Evolutionary conservation across 2,797 vertebrate species (phyloP), one percentile per base, ranked within the genome.

Genomic region (Brachyrhaphis roseni): DNA sequence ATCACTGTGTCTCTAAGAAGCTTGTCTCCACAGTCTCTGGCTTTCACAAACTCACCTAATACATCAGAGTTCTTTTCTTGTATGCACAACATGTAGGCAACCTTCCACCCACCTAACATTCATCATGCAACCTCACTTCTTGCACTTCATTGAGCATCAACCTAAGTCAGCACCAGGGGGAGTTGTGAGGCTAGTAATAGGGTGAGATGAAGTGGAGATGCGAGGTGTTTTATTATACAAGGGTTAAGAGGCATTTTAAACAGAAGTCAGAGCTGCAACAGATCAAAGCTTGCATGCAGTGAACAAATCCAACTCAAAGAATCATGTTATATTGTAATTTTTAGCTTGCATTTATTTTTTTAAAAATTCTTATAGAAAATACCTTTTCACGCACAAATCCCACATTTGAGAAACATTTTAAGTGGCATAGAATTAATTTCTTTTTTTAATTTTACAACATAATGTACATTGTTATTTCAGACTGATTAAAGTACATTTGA

Each of bases 101-200:
- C 74, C 76, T 64, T 85, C 80, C 83, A 74, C 82, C 71, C 55
- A 77, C 62, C 43, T 18, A 70, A 77, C 82, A 85, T 80, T 78
- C 76, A 85, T 70, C 74, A 46, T 34, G 45, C 79, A 88, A 78
- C 76, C 77, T 78, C 76, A 79, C 74, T 72, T 12, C 76, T 72
- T 77, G 81, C 83, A 85, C 81, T 86, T 84, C 78, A 83, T 83
- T 71, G 82, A 87, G 80, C 82, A 85, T 89, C 84, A 82, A 86
- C 85, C 86, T 87, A 86, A 82, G 84, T 91, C 86, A 92, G 91
- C 94, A 92, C 91, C 90, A 90, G 90, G 87, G 92, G 92, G 92
- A 90, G 91, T 87, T 82, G 84, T 83, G 81, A 91, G 89, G 91
- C 90, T 89, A 83, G 80, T 83, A 85, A 84, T 86, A 82, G 87